Conservation (phyloP, 2,113 vertebrate species). For the Spheniscus mendiculus region DNA sequence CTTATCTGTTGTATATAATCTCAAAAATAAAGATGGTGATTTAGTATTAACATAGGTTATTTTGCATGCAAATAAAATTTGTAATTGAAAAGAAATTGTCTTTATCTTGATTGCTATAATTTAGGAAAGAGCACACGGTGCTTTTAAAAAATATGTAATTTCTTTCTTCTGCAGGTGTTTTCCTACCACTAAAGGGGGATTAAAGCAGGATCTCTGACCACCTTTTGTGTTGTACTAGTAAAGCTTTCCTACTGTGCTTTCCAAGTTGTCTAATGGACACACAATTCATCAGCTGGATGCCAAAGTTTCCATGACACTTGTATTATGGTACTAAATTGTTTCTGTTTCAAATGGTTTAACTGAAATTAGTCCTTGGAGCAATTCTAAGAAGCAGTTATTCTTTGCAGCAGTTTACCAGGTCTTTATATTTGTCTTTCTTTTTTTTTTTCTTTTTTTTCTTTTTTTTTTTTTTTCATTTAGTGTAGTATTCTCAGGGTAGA, state of each 20-base stretch:
- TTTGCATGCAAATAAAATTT: not conserved
- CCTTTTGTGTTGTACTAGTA: conserved; percentile 22
- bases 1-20: not conserved
- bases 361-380: not conserved
- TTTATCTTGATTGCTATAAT: not conserved
- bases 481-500: not conserved
- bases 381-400: conserved; percentile 10
- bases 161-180: not conserved
- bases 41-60: not conserved
- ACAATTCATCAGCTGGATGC: not conserved
- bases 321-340: not conserved
- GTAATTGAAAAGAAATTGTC: not conserved
- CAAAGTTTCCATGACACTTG: not conserved
- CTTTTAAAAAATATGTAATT: not conserved
- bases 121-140: not conserved
- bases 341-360: not conserved
- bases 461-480: not conserved
- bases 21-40: not conserved
- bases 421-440: not conserved
- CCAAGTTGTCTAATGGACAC: conserved; percentile 8
- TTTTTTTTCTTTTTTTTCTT: too few species aligned
- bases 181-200: not conserved
- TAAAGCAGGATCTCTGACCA: not conserved
- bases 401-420: not conserved
- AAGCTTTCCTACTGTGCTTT: conserved; percentile 22